These are phyloP conservation scores for Synanthedon vespiformis DNA, from an alignment of 2,888 invertebrate genomes.

Conservation along the genomic window DNA sequence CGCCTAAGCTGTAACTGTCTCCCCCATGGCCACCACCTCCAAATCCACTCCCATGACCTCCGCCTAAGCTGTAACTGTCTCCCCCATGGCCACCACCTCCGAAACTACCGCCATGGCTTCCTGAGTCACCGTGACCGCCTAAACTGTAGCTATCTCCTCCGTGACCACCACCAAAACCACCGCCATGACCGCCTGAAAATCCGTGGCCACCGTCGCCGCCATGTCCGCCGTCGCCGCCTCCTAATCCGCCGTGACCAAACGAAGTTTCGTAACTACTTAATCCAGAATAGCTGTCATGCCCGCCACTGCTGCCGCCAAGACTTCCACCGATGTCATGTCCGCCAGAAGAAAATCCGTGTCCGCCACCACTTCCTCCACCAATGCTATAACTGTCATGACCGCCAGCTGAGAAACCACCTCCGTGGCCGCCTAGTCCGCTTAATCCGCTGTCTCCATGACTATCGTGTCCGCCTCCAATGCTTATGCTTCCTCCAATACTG, in stretches of 20 bases:
- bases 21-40: slow-evolving; percentile 3
- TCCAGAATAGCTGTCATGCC: neutral
- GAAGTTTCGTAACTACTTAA: neutral
- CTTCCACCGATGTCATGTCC: slow-evolving; percentile 1
- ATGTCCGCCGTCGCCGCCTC: neutral
- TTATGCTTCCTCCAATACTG: slow-evolving; percentile 10
- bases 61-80: neutral
- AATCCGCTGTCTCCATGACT: slow-evolving; percentile 9
- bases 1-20: slow-evolving; percentile 1
- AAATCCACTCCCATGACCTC: slow-evolving; percentile 7
- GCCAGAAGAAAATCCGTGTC: slow-evolving; percentile 7
- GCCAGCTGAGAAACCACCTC: slow-evolving; percentile 15
- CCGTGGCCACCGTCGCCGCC: neutral
- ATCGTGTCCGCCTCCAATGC: slow-evolving; percentile 8
- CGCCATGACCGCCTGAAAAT: neutral
- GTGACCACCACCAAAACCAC: slow-evolving; percentile 7
- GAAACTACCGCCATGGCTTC: slow-evolving; percentile 7
- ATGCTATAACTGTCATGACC: slow-evolving; percentile 13
- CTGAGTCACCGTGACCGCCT: neutral
- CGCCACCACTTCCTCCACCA: slow-evolving; percentile 13
- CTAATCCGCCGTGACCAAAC: slow-evolving; percentile 2
- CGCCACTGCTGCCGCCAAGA: slow-evolving; percentile 8
- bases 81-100: slow-evolving; percentile 6
- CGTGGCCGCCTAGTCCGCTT: slow-evolving; percentile 4
- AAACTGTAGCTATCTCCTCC: slow-evolving; percentile 2